Base-by-base conservation (phyloP, 2,797 vertebrate genomes). In the Rhabdomys pumilio region DNA sequence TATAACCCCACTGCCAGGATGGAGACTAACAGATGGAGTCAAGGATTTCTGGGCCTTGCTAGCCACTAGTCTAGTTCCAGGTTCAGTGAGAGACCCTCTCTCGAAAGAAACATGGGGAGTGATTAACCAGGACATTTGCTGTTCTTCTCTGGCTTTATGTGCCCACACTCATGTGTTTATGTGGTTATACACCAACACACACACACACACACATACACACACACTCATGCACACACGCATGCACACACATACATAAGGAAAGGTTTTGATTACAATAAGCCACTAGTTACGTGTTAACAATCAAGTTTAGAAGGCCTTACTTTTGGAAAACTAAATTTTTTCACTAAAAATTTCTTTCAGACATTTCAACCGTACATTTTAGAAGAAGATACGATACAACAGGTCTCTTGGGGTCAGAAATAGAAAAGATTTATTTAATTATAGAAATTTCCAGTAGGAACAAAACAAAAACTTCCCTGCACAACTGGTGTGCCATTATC, bases 241-340 rank as follows among this genome's bases (percentile, higher is more conserved):
- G 41, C 57, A 61, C 8, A 17, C 2, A 63, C 1, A 47, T 0
- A 14, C 0, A 0, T 13, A 53, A 2, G 63, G 20, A 14, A 53
- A 69, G 19, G 15, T 86, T 69, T 53, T 26, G 63, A 86, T 69
- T 22, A 47, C 34, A 84, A 50, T 44, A 41, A 47, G 20, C 29
- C 11, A 50, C 12, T 67, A 67, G 12, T 50, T 67, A 22, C 31
- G 24, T 11, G 13, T 2, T 79, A 55, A 14, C 0, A 19, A 44
- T 34, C 26, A 82, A 69, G 44, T 38, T 61, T 77, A 75, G 22
- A 81, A 50, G 22, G 1, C 5, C 80, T 0, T 90, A 6, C 10
- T 57, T 75, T 82, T 44, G 41, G 20, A 31, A 69, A 76, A 38
- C 3, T 50, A 89, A 19, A 6, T 61, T 72, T 61, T 77, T 88